Evolutionary conservation across 1,140 invertebrate species (phyloP), one percentile per base, ranked within the genome.

Genomic region (Tetramorium alpestre): DNA sequence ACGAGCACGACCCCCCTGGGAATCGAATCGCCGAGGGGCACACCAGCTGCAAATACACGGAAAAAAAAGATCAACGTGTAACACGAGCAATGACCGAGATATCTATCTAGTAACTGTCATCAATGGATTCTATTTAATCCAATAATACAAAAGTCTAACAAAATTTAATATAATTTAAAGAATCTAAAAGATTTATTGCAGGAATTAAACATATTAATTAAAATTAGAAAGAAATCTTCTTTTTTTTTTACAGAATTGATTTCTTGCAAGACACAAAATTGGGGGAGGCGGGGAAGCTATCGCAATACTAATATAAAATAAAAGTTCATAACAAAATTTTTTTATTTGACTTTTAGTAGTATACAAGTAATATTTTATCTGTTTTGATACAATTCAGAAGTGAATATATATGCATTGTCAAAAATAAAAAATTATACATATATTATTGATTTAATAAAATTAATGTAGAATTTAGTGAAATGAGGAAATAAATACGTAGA

Each of bases 1-100:
- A 77, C 47, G 60, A 65, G 41, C n/a, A 75, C 44, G 49, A 82
- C 51, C 69, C 76, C 11, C 58, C n/a, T 22, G 58, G 56, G 65
- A 65, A 87, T 87, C 67, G 11, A 41, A 22, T 87, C 56, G 78
- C 67, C 70, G 22, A 47, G 49, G 51, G 58, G 58, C 28, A 62
- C 22, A 73, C 28, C 60, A 44, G 28, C 70, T 87, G 77, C 49
- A 64, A 82, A 80, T 25, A 58, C 64, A 65, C 25, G 51, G 65
- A 73, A 82, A 87, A 72, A 72, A 58, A 67, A 77, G 6, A 22
- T 41, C 4, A 18, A 13, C 18, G 25, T 65, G 28, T 65, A 49
- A 49, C 58, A 22, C 41, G 28, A 58, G 25, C 33, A 81, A 44
- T n/a, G 54, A 73, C 18, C 11, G 38, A 28, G 38, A 75, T 73